Evolutionary conservation across 2,888 invertebrate genomes (phyloP).

Genomic region (Beris morrisii): DNA sequence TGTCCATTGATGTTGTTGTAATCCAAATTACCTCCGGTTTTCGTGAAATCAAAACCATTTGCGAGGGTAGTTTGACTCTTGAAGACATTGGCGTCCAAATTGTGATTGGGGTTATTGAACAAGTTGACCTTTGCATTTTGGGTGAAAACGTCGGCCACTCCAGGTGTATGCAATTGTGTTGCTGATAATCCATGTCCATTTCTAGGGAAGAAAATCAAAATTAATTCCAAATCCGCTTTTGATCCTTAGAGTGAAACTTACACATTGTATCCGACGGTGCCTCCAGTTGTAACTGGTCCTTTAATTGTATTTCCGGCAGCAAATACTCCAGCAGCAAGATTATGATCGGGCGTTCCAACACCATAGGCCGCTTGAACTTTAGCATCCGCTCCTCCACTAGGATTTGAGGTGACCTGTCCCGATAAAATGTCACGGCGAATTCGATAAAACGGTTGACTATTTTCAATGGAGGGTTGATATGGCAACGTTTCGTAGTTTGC

Average conservation of each 20-base stretch:
- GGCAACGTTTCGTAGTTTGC: neutral
- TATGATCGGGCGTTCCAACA: constrained; percentile 42
- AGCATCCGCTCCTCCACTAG: constrained; percentile 43
- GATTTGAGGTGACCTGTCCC: constrained; percentile 42
- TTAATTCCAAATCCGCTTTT: no score
- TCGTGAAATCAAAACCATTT: constrained; percentile 44
- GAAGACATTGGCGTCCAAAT: constrained; percentile 45
- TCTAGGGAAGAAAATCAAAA: constrained; percentile 38
- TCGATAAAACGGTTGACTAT: neutral
- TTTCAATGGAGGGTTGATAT: neutral
- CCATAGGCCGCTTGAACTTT: constrained; percentile 39
- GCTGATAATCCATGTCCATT: constrained; percentile 46
- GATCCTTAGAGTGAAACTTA: constrained; percentile 39
- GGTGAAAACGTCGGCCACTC: constrained; percentile 42
- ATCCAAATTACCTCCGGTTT: constrained; percentile 45
- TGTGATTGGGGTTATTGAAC: constrained; percentile 31
- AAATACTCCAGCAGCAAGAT: constrained; percentile 46
- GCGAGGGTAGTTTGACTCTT: constrained; percentile 43
- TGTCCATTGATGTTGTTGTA: constrained; percentile 44
- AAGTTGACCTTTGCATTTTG: constrained; percentile 32
- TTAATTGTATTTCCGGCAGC: constrained; percentile 42
- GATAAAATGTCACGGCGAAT: constrained; percentile 4
- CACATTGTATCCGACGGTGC: constrained; percentile 45
- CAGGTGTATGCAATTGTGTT: constrained; percentile 44
- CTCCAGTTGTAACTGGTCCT: constrained; percentile 46